Evolutionary conservation across 2,113 vertebrate species (phyloP), one percentile per base, ranked within the genome.

Genomic region (Lagopus leucura): DNA sequence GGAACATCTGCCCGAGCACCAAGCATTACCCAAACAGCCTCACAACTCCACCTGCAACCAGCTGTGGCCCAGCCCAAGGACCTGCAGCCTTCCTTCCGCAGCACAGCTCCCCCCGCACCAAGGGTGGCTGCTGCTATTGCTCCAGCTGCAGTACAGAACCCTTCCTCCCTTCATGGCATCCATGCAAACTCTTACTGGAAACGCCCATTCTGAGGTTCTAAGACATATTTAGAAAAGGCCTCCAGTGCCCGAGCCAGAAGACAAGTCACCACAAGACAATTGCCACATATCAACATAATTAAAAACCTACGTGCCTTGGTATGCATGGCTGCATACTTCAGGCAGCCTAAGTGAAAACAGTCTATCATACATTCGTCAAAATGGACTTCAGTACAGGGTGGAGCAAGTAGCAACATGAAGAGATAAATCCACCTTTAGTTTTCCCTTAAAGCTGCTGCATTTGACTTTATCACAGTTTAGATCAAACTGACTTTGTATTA

Each of bases 181-280:
- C 88, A 52, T 30, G 61, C 86, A 92, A 92, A 81, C 76, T 13
- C 0, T 71, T n/a, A 42, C 2, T 19, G 90, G 86, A 60, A 96
- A 96, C 66, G 0, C 90, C 92, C 77, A 47, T 67, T 72, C 48
- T 27, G 57, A 43, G 83, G 74, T 96, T 92, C 73, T 86, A 86
- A 93, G 70, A 82, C 3, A 1, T 52, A 84, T 89, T 93, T 87
- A 1, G 89, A 73, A 93, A 86, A 89, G 36, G 89, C 70, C 86
- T 90, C 40, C 74, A 79, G 92, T 54, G 71, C 0, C 0, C 66
- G 70, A 95, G 77, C 76, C 90, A 96, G 91, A 60, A 94, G 85
- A 94, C 96, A 96, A 96, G 94, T 92, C 94, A 96, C 88, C 91
- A 94, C 93, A 97, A 95, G 94, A 94, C 94, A 97, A 91, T 2